These are phyloP conservation scores for Iguana delicatissima DNA, from an alignment of 2,797 vertebrate species.

Conservation along the genomic window DNA sequence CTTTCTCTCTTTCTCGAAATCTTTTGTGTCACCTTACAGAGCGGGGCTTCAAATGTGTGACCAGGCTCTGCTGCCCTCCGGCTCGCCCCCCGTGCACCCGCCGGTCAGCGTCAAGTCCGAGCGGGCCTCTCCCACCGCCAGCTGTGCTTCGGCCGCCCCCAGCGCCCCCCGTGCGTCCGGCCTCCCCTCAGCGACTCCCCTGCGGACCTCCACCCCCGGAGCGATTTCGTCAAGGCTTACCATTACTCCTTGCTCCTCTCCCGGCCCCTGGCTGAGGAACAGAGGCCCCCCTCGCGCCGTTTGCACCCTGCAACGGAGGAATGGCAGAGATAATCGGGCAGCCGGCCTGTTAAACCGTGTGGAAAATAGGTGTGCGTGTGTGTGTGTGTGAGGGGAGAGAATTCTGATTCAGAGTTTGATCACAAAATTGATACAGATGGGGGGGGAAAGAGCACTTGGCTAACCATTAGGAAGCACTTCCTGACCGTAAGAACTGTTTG, in stretches of 20 bases:
- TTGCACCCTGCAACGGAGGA: slow-evolving; percentile 78
- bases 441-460: too few relatives aligned
- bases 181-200: slow-evolving; percentile 76
- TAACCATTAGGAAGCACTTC: too few relatives aligned
- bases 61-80: background rate
- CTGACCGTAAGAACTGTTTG: too few relatives aligned
- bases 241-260: slow-evolving; percentile 69
- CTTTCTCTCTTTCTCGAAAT: too few relatives aligned
- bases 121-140: slow-evolving; percentile 87
- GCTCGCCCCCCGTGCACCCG: slow-evolving; percentile 75
- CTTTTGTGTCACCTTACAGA: slow-evolving; percentile 32
- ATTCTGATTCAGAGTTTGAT: background rate
- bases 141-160: slow-evolving; percentile 77
- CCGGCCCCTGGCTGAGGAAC: slow-evolving; percentile 75
- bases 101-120: slow-evolving; percentile 92
- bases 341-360: fast-evolving
- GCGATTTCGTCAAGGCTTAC: slow-evolving; percentile 82
- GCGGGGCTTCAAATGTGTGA: slow-evolving; percentile 18
- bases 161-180: slow-evolving; percentile 73
- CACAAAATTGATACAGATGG: too few relatives aligned
- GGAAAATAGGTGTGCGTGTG: background rate
- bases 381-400: background rate
- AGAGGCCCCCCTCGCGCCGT: slow-evolving; percentile 75
- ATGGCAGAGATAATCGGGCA: slow-evolving; percentile 88
- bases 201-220: slow-evolving; percentile 73